A percentile compares a stretch with the other conserved stretches of the same genome.
These are phyloP conservation scores for Aleiodes alternator DNA, from an alignment of 2,888 invertebrate genomes.

Conservation along the genomic window DNA sequence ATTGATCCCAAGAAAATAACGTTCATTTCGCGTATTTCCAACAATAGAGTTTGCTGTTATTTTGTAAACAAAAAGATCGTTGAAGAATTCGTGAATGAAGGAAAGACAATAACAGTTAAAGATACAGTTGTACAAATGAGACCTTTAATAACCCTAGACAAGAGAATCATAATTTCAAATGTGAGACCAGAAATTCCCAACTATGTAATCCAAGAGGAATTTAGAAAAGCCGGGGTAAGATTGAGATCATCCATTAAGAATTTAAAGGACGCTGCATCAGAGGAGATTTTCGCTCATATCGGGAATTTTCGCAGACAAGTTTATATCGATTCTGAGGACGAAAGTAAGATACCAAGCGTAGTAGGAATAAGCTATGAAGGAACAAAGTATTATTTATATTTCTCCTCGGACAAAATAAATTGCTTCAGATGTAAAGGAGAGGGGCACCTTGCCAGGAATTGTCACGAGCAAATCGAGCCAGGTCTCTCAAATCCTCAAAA, in stretches of 20 bases:
- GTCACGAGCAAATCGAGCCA: not conserved
- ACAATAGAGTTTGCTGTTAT: slow-evolving; percentile 49
- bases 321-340: slow-evolving; percentile 34
- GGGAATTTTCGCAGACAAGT: slow-evolving; percentile 37
- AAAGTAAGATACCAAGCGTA: slow-evolving; percentile 15
- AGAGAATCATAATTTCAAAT: slow-evolving; percentile 48
- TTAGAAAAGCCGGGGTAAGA: slow-evolving; percentile 4
- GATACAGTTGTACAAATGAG: not conserved
- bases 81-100: slow-evolving; percentile 39
- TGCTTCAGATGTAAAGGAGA: slow-evolving; percentile 43
- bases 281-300: slow-evolving; percentile 22
- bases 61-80: slow-evolving; percentile 37
- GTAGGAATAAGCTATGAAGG: slow-evolving; percentile 33
- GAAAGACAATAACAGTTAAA: slow-evolving; percentile 26
- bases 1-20: slow-evolving; percentile 36
- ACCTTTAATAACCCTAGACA: slow-evolving; percentile 41
- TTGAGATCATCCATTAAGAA: slow-evolving; percentile 5
- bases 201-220: slow-evolving; percentile 30
- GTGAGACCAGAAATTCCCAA: slow-evolving; percentile 47
- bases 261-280: slow-evolving; percentile 2
- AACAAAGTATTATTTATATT: slow-evolving; percentile 24
- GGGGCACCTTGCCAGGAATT: slow-evolving; percentile 35
- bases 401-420: slow-evolving; percentile 8
- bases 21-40: slow-evolving; percentile 47
- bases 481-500: no score